Conservation (phyloP, 2,113 vertebrate species). For the Eublepharis macularius region DNA sequence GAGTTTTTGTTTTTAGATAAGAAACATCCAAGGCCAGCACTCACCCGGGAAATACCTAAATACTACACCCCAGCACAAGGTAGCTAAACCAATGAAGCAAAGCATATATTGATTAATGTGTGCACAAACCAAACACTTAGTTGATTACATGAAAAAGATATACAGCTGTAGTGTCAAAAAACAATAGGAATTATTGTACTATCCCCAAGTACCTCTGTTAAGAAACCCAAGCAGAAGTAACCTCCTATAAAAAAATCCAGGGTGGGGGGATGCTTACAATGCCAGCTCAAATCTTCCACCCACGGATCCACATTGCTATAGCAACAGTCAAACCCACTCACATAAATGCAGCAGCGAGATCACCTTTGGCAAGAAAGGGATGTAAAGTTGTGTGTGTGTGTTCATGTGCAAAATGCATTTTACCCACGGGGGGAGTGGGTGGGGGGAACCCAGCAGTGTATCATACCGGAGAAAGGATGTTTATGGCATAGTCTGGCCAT, state of each 20-base stretch:
- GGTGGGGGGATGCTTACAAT: constrained; percentile 3
- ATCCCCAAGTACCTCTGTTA: neutral
- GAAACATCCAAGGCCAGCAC: neutral
- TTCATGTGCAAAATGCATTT: neutral
- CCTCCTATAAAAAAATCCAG: neutral
- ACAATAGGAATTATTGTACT: neutral
- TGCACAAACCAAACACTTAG: neutral
- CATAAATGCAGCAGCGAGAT: neutral
- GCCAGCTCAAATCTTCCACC: constrained; percentile 1
- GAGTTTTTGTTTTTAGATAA: neutral
- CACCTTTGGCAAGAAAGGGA: constrained; percentile 10
- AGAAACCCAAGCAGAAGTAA: neutral
- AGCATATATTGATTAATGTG: neutral
- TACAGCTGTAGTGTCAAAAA: neutral
- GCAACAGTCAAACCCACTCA: constrained; percentile 14
- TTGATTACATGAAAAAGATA: neutral
- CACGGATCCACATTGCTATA: constrained; percentile 12
- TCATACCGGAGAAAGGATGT: neutral
- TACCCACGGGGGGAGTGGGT: too few species aligned
- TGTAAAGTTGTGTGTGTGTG: neutral
- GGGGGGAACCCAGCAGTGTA: neutral
- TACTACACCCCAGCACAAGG: neutral
- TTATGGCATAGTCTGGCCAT: neutral
- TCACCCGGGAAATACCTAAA: neutral
- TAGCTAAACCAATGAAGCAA: neutral